Evolutionary conservation across 2,113 vertebrate species (phyloP), one percentile per base, ranked within the genome.

Genomic region (Hyperoodon ampullatus): DNA sequence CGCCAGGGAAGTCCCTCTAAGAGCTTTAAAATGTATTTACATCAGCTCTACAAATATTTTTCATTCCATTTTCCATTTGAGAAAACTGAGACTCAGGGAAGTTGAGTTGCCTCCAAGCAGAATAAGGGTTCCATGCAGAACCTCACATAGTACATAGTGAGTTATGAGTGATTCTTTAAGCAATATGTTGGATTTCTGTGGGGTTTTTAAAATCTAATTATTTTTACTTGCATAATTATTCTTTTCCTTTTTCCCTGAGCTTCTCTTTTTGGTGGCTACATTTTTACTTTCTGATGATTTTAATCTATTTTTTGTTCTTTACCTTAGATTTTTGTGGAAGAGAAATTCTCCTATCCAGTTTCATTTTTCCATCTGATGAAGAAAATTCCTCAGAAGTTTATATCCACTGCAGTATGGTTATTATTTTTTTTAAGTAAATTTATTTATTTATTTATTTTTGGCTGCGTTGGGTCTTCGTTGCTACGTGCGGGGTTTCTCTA

Each of bases 171-270:
- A 58, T 26, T 47, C 35, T 61, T 78, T 80, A 89, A 16, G 35
- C 30, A 53, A 13, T n/a, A 78, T 53, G 47, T 53, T 19, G 23
- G 78, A 65, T 93, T 88, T 84, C 61, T 90, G 21, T 68, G 33
- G 1, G n/a, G 8, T 33, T 18, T 68, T 82, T 74, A 19, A 13
- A 47, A 47, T 78, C 47, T 24, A 13, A 58, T 58, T 78, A 53
- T 80, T 75, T 71, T 77, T 58, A 89, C 60, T 77, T 88, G 33
- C 11, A 93, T 26, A 87, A 55, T 68, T 92, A 77, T n/a, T 88
- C 23, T 74, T 74, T 39, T 10, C 84, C 3, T 63, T 90, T 93
- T 33, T 44, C n/a, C 4, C 3, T 35, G n/a, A 13, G 13, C 44
- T 33, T 90, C 30, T 81, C 33, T 44, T 78, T 93, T 85, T 78